Base-by-base conservation (phyloP, 1,140 invertebrate genomes). In the Semibalanus balanoides region DNA sequence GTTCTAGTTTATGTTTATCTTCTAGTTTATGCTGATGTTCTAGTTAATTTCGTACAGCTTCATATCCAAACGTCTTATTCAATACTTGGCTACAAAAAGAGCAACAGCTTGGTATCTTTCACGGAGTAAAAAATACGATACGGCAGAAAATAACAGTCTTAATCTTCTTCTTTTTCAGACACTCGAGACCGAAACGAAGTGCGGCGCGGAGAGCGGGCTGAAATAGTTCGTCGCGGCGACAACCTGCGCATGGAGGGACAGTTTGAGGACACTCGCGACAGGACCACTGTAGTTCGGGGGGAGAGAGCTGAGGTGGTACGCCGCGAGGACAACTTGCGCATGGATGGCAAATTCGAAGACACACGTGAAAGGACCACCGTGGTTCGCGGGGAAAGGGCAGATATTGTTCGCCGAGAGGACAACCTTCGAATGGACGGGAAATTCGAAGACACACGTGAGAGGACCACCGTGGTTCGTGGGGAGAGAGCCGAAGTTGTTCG, bases 351-450 rank as follows among this genome's bases (percentile, higher is more conserved):
- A 27, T 88, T 88, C 79, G 85, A 86, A 79, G 81, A 31, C 73
- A 64, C 51, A 1, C 77, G 75, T 30, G 84, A 79, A 81, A n/a
- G 83, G 83, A 77, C 84, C 84, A 77, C 84, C 83, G 78, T 80
- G 78, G 72, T 82, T 78, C 51, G 51, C 25, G 74, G 74, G 29
- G 31, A 51, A 14, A 85, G 28, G 14, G 83, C 82, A 0, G 77
- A 82, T 3, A 78, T 84, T 29, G 82, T 83, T 28, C 81, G 79
- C 76, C 80, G 87, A 78, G 78, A 83, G 77, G 85, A 87, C 75
- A 86, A 87, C 79, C 80, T 91, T 0, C 81, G 81, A 7, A 86
- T 89, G 3, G 90, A 91, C 81, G 90, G 90, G 28, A 87, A 89
- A 79, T 81, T 91, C 74, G 76, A 72, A 30, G 77, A 77, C n/a